phyloP scores from a whole-genome alignment of 2,797 vertebrate genomes.

The Onychomys arenicola region DNA sequence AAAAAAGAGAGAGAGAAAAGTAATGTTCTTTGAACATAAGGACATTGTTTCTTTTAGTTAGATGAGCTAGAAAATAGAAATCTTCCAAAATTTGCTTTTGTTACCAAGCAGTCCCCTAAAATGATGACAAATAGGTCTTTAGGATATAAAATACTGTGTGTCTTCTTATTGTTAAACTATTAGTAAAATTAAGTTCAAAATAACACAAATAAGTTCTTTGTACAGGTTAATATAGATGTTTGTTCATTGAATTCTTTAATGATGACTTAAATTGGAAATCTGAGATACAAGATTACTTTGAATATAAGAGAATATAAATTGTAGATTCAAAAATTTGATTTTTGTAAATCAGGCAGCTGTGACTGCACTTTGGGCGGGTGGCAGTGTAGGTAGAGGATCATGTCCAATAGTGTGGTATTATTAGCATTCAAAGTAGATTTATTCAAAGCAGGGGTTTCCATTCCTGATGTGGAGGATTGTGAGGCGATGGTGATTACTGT shows the following conservation, averaged over 20 bases:
- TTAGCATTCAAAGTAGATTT: conserved; percentile 18
- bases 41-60: conserved; percentile 35
- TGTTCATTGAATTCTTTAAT: conserved; percentile 50
- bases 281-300: conserved; percentile 9
- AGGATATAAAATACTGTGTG: not conserved
- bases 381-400: not conserved
- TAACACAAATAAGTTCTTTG: conserved; percentile 33
- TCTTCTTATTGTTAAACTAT: not conserved
- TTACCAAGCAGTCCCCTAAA: not conserved
- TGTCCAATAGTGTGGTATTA: not conserved
- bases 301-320: not conserved
- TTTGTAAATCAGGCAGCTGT: not conserved
- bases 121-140: conserved; percentile 17
- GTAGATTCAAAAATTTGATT: not conserved
- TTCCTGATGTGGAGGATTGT: conserved; percentile 40
- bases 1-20: not conserved
- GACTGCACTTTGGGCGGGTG: not conserved
- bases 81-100: conserved; percentile 44
- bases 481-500: not conserved
- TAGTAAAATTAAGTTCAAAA: conserved; percentile 55
- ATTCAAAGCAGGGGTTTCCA: conserved; percentile 31
- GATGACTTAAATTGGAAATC: conserved; percentile 5
- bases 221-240: not conserved
- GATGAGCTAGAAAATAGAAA: conserved; percentile 36
- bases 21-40: conserved; percentile 2